Percentiles rank a stretch among this genome's conserved stretches.
These are phyloP conservation scores for Trachelus tabidus DNA, from an alignment of 2,888 invertebrate species.

Conservation along the genomic window DNA sequence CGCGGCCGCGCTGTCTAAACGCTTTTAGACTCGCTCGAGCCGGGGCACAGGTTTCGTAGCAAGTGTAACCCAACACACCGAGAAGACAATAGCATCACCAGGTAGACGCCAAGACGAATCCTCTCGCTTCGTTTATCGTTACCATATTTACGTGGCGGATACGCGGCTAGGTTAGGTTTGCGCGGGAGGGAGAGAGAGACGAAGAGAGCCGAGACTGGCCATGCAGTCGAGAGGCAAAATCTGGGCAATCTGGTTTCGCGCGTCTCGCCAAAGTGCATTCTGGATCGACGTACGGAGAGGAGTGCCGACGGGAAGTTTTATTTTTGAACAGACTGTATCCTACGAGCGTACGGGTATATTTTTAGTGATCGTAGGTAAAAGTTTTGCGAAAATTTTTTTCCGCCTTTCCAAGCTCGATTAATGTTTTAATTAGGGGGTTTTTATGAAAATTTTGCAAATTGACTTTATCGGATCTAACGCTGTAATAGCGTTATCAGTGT, in stretches of 20 bases:
- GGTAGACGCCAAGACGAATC: not conserved
- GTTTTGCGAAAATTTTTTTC: not conserved
- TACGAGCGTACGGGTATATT: not conserved
- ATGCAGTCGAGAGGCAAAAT: not conserved
- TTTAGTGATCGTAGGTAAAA: not conserved
- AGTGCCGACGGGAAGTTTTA: not conserved
- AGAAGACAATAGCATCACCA: not conserved
- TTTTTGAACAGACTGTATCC: not conserved
- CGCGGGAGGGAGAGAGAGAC: not conserved
- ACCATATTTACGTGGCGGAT: not conserved
- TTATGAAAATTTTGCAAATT: not conserved
- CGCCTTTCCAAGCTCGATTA: too few species aligned
- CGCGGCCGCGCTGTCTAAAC: conserved; percentile 5
- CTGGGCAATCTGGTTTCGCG: not conserved
- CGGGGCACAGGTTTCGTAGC: not conserved
- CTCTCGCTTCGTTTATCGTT: not conserved
- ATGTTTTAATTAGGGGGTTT: not conserved
- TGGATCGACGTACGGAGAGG: not conserved
- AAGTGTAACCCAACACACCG: not conserved
- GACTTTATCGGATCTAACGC: not conserved
- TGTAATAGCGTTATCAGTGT: not conserved
- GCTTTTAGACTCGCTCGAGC: not conserved
- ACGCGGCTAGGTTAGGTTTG: not conserved
- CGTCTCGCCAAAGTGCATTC: not conserved
- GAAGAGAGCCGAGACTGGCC: not conserved